These are phyloP conservation scores for Gorsachius magnificus DNA, from an alignment of 2,797 vertebrate genomes.

Conservation along the genomic window DNA sequence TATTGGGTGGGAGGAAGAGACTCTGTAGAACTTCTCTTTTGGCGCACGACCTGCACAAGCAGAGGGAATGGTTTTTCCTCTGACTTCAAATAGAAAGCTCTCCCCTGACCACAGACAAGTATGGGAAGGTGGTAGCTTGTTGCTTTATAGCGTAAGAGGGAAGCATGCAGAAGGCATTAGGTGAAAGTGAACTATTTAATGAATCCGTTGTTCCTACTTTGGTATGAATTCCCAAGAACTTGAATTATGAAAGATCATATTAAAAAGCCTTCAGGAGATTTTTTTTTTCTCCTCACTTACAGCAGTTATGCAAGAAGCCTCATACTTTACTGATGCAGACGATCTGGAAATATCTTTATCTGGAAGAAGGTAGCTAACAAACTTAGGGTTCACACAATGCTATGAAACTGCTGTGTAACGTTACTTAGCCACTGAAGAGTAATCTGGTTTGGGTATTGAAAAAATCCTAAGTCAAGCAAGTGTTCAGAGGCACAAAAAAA, in stretches of 20 bases:
- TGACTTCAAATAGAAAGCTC: not conserved
- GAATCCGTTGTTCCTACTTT: not conserved
- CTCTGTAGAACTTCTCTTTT: not conserved
- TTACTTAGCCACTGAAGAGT: not conserved
- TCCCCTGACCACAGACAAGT: not conserved
- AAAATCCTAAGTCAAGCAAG: not conserved
- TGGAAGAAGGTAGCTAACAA: not conserved
- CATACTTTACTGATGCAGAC: not conserved
- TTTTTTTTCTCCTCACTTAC: not conserved
- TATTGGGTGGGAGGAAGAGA: not conserved
- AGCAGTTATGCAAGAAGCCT: conserved; percentile 25
- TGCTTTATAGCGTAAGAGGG: not conserved
- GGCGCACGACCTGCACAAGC: not conserved
- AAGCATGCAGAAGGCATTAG: conserved; percentile 18
- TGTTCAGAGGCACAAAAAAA: not conserved
- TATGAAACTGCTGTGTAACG: not conserved
- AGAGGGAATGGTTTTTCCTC: conserved; percentile 11
- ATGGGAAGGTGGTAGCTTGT: conserved; percentile 2
- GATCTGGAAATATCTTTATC: not conserved
- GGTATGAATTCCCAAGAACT: conserved; percentile 6
- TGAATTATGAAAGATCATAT: conserved; percentile 12
- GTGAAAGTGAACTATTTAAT: conserved; percentile 39
- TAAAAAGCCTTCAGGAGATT: conserved; percentile 38
- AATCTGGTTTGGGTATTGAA: not conserved
- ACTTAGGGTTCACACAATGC: not conserved